Evolutionary conservation across 2,888 invertebrate species (phyloP).

Genomic region (Hirtodrosophila trivittata): DNA sequence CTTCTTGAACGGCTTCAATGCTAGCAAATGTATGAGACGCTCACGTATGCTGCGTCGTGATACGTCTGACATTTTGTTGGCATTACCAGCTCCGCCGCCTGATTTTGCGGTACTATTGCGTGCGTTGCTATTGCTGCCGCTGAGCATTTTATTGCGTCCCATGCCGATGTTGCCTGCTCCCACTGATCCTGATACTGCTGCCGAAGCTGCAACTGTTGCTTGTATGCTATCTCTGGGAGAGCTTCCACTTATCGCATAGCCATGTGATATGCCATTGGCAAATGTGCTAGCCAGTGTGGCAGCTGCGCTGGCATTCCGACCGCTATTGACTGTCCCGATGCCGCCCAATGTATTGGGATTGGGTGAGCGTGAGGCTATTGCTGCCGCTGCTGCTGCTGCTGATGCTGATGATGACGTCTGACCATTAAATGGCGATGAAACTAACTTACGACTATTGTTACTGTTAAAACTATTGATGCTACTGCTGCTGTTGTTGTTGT

Average conservation of each 20-base stretch:
- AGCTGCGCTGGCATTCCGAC: slow-evolving; percentile 57
- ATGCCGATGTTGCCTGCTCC: slow-evolving; percentile 14
- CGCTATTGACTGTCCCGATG: slow-evolving; percentile 72
- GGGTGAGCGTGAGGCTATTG: slow-evolving; percentile 76
- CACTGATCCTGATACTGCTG: slow-evolving; percentile 6
- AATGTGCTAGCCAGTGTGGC: slow-evolving; percentile 81
- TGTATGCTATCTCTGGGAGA: slow-evolving; percentile 56
- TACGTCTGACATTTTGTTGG: slow-evolving; percentile 81
- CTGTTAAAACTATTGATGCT: slow-evolving; percentile 81
- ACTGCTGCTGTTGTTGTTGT: slow-evolving; percentile 54
- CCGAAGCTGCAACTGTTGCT: slow-evolving; percentile 32
- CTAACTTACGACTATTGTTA: slow-evolving; percentile 82
- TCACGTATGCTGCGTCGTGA: slow-evolving; percentile 88
- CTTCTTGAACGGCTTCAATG: slow-evolving; percentile 96
- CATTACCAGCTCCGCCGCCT: slow-evolving; percentile 37
- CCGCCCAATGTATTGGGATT: slow-evolving; percentile 79
- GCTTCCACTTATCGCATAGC: slow-evolving; percentile 71
- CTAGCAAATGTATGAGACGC: slow-evolving; percentile 96
- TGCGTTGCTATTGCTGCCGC: slow-evolving; percentile 48
- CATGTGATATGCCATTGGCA: slow-evolving; percentile 80
- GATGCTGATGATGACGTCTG: slow-evolving; percentile 51
- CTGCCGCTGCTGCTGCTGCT: slow-evolving; percentile 40
- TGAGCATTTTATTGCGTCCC: slow-evolving; percentile 65
- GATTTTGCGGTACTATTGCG: slow-evolving; percentile 58
- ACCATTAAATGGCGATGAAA: slow-evolving; percentile 77